Conservation (phyloP, 2,888 invertebrate species). For the Ctenicera cuprea region DNA sequence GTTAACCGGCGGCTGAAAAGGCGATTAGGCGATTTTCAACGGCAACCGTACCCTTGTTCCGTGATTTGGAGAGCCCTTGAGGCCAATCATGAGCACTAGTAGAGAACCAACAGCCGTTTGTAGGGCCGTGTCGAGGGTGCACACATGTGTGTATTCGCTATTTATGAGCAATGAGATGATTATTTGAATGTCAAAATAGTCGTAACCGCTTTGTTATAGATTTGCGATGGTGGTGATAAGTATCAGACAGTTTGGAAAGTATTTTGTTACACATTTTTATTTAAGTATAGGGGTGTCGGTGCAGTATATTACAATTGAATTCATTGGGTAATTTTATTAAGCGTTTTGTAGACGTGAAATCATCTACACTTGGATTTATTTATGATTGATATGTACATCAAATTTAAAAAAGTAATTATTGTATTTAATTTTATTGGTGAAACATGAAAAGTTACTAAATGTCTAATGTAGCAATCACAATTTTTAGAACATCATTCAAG, state of each 20-base stretch:
- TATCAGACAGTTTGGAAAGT: constrained; percentile 19
- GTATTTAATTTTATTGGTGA: too few species aligned
- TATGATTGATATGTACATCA: too few species aligned
- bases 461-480: too few species aligned
- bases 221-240: constrained; percentile 47
- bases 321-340: neutral
- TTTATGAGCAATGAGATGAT: constrained; percentile 55
- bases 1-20: constrained; percentile 49
- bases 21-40: constrained; percentile 56
- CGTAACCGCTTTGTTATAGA: constrained; percentile 50
- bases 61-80: constrained; percentile 59
- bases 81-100: constrained; percentile 61
- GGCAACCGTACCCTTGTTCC: constrained; percentile 54
- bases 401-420: too few species aligned
- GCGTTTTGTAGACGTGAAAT: neutral
- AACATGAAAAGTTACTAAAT: too few species aligned
- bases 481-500: too few species aligned
- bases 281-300: neutral
- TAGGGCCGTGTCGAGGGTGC: constrained; percentile 60
- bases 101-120: constrained; percentile 58
- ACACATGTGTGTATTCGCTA: constrained; percentile 58
- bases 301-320: constrained; percentile 2
- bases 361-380: too few species aligned
- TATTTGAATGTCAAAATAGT: constrained; percentile 64
- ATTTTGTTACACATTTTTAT: constrained; percentile 14